Base-by-base conservation (phyloP, 2,888 invertebrate species). In the Barypeithes pellucidus region DNA sequence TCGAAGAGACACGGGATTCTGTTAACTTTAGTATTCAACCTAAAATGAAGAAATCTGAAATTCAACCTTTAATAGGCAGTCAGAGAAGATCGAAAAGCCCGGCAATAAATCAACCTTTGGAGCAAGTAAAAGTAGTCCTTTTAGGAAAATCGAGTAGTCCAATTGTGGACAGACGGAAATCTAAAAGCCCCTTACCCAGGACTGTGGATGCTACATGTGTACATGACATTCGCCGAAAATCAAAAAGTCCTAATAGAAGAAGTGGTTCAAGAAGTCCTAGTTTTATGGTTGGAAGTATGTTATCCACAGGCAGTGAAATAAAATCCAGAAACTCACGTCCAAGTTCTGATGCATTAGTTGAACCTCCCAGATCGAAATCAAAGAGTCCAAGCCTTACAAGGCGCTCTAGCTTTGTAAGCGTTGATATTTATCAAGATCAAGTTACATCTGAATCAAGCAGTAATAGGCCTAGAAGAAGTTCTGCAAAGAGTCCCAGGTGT, bases 71-170 rank as follows among this genome's bases (percentile, higher is more conserved):
- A 18, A 41, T 11, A 12, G 54, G 5, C 12, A 9, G 7, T 62
- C 69, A 18, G 8, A 60, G 20, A 47, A 29, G 16, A 18, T 57
- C 33, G 18, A 57, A 8, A 29, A 33, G 18, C 11, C 11, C 33
- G 3, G 18, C 11, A 69, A 54, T 47, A 16, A 54, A 50, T 14
- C 62, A 54, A 24, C 50, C 52, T 14, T 20, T 71, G n/a, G 65
- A 71, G 7, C 33, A 57, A 24, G 45, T 71, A 3, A 57, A 71
- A 50, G 39, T 65, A 33, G 29, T 43, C n/a, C 33, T 70, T 5
- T 29, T 22, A 4, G 29, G 63, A 18, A 71, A 71, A 57, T 36
- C 71, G 2, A 71, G 71, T 33, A 71, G 71, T 52, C 71, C 71
- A 29, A 59, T 65, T 33, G 39, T 7, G 29, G 11, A 1, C n/a